A percentile compares a stretch with the other conserved stretches of the same genome.
These are phyloP conservation scores for Atrina japonica DNA, from an alignment of 2,888 invertebrate genomes.

Conservation along the genomic window DNA sequence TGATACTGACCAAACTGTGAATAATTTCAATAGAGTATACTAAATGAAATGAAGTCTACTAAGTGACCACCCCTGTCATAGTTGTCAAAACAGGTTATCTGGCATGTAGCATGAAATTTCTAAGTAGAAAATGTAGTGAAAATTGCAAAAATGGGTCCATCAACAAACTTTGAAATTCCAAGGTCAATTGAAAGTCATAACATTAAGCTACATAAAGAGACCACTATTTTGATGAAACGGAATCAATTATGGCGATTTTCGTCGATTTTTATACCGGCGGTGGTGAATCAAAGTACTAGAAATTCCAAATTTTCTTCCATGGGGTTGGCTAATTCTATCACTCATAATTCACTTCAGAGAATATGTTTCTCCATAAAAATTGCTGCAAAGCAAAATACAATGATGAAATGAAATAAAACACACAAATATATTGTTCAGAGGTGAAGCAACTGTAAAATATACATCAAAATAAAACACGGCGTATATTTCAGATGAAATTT, in stretches of 20 bases:
- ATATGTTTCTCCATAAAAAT: no score
- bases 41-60: background rate
- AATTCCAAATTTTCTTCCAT: no score
- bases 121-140: conserved; percentile 51
- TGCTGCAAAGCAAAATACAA: no score
- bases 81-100: no score
- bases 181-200: conserved; percentile 65
- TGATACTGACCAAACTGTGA: no score
- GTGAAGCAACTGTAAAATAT: background rate
- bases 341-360: no score
- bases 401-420: no score
- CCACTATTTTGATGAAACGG: conserved; percentile 61
- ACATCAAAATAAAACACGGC: background rate
- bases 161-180: conserved; percentile 56
- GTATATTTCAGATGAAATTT: conserved; percentile 1
- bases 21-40: no score
- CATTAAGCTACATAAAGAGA: conserved; percentile 38
- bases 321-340: no score
- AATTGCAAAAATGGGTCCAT: conserved; percentile 75
- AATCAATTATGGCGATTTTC: conserved; percentile 15
- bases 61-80: no score
- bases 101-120: background rate
- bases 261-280: background rate
- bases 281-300: background rate
- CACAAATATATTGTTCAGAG: background rate